Percentiles rank a stretch among this genome's conserved stretches.
phyloP scores from a whole-genome alignment of 2,888 invertebrate species.

The Drosophila sordidula region DNA sequence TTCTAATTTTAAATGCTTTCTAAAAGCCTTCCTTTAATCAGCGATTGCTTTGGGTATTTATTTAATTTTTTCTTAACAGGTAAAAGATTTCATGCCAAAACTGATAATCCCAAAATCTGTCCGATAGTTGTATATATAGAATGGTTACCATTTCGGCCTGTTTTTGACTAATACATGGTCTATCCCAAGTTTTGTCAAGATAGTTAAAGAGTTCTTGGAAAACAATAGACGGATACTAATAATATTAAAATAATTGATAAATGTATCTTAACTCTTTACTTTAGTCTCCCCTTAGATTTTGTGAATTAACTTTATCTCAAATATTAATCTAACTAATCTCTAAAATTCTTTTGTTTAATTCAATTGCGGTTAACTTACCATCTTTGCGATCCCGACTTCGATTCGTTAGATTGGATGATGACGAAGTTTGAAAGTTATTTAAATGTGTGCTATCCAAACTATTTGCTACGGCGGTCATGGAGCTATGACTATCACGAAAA shows the following conservation, averaged over 20 bases:
- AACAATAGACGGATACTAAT: too few relatives aligned
- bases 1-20: not conserved
- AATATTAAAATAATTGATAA: too few relatives aligned
- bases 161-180: not conserved
- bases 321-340: not conserved
- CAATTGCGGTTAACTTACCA: slow-evolving; percentile 85
- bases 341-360: not conserved
- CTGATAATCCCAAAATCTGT: not conserved
- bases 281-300: too few relatives aligned
- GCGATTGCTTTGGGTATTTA: too few relatives aligned
- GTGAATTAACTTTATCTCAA: not conserved
- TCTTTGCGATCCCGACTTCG: slow-evolving; percentile 87
- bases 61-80: not conserved
- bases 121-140: not conserved
- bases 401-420: slow-evolving; percentile 89
- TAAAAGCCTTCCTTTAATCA: not conserved
- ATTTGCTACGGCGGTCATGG: slow-evolving; percentile 88
- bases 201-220: too few relatives aligned
- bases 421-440: slow-evolving; percentile 88
- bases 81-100: not conserved
- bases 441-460: slow-evolving; percentile 88
- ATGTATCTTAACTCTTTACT: too few relatives aligned
- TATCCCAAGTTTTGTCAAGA: too few relatives aligned
- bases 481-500: slow-evolving; percentile 93
- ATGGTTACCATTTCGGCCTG: not conserved